phyloP scores from a whole-genome alignment of 2,113 vertebrate species.

The Odocoileus hemionus region DNA sequence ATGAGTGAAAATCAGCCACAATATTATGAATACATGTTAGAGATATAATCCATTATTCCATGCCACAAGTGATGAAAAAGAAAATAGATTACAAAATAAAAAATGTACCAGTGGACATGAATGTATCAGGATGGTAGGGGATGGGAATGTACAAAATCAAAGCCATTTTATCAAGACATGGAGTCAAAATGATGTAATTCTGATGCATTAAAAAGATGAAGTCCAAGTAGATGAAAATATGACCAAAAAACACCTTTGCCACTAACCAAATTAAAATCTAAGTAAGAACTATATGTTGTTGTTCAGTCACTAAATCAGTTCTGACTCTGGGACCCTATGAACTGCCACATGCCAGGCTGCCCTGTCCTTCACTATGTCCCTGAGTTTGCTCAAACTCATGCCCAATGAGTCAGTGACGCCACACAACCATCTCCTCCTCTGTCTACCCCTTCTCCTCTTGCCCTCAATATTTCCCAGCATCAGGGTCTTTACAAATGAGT shows the following conservation, averaged over 20 bases:
- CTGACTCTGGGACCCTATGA: not conserved
- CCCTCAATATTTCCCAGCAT: not conserved
- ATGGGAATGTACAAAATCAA: not conserved
- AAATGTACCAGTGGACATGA: not conserved
- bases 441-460: not conserved
- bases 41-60: not conserved
- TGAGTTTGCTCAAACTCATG: not conserved
- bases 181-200: not conserved
- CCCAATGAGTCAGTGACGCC: not conserved
- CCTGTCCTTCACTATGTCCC: not conserved
- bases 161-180: not conserved
- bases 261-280: not conserved
- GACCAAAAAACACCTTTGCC: not conserved
- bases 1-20: slow-evolving; percentile 18
- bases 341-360: not conserved
- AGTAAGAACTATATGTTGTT: not conserved
- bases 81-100: not conserved
- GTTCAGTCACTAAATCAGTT: not conserved
- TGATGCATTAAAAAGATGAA: not conserved
- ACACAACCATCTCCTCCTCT: not conserved
- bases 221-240: not conserved
- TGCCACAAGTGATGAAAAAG: not conserved
- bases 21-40: not conserved
- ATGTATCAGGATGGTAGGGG: accelerated
- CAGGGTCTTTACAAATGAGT: not conserved